Base-by-base conservation (phyloP, 2,888 invertebrate genomes). In the Altica lythri region DNA sequence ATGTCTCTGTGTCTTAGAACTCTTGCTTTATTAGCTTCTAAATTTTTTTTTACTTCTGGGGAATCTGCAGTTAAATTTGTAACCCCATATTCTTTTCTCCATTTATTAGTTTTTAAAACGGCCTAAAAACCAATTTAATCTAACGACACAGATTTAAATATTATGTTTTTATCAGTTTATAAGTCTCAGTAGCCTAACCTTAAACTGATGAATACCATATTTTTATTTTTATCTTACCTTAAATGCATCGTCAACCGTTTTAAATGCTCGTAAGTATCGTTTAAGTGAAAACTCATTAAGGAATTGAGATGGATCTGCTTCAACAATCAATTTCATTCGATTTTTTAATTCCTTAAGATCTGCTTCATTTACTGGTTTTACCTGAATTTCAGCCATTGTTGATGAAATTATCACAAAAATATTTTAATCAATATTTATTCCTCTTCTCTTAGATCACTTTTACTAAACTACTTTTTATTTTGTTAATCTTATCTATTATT, bases 91-190 rank as follows among this genome's bases (percentile, higher is more conserved):
- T 89, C 86, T 43, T 79, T 79, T 58, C 88, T 80, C 90, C 90
- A 90, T 76, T 88, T 89, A 71, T 89, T 89, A 38, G 89, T 89
- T 79, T 89, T 89, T 55, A 89, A 74, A 66, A 89, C 82, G 45
- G 86, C 88, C 87, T 88, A 43, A 30, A 45, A 35, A 8, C 30
- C 30, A 38, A 17, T 25, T 27, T 2, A 35, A 12, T 19, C 1
- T 18, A 34, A 12, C 1, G n/a, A 37, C 27, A 27, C 22, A 42
- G 1, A 4, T 25, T 22, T 2, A 22, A 2, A 25, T 3, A 18
- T 30, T 30, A 44, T 10, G 10, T 18, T 18, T 13, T 34, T 12
- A 12, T 34, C 2, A 6, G n/a, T 12, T 32, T 10, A 5, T 4
- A 10, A 5, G n/a, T 32, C 32, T 22, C 8, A 5, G 4, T 5